These are phyloP conservation scores for Galago senegalensis DNA, from an alignment of 2,797 vertebrate species.

Conservation along the genomic window DNA sequence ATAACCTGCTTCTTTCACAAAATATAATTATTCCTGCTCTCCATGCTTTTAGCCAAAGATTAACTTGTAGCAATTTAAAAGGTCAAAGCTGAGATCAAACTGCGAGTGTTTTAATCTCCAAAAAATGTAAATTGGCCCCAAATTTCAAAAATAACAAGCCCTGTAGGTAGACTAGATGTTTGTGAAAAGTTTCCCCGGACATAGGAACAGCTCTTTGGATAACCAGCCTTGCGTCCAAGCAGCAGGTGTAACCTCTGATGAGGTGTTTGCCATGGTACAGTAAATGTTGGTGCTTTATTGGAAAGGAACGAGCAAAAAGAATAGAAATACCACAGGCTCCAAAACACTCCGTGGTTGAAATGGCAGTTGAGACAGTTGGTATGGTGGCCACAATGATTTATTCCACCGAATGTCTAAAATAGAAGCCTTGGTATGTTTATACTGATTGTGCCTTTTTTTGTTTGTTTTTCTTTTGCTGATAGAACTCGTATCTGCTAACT, in stretches of 20 bases:
- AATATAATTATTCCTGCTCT: constrained; percentile 71
- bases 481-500: background rate
- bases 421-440: constrained; percentile 23
- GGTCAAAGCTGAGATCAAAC: constrained; percentile 82
- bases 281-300: background rate
- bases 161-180: background rate
- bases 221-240: background rate
- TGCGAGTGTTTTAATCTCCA: constrained; percentile 74
- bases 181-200: background rate
- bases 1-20: constrained; percentile 73
- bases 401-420: constrained; percentile 29
- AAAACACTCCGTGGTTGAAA: background rate
- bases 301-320: background rate
- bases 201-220: background rate
- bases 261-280: background rate
- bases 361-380: background rate
- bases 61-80: constrained; percentile 83
- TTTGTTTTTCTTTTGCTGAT: constrained; percentile 4
- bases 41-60: constrained; percentile 83
- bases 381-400: background rate
- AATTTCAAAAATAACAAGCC: constrained; percentile 74
- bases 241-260: background rate
- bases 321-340: constrained; percentile 35
- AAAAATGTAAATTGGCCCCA: constrained; percentile 76
- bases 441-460: constrained; percentile 48